Conservation (phyloP, 1,140 invertebrate genomes). For the Stegodyphus dumicola region DNA sequence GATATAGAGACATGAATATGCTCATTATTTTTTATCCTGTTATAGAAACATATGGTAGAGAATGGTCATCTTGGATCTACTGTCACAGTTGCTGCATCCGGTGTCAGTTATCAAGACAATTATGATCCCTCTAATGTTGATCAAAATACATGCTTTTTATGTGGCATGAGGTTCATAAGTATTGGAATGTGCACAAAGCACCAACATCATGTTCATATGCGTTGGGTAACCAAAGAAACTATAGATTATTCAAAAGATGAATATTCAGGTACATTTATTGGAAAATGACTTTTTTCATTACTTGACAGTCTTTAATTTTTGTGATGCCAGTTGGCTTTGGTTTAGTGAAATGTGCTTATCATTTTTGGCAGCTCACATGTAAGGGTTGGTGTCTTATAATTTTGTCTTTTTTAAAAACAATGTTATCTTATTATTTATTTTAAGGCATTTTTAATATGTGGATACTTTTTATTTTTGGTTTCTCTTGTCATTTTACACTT, state of each 20-base stretch:
- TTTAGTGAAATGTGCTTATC: no score
- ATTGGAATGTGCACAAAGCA: conserved; percentile 52
- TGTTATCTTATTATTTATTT: no score
- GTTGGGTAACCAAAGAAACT: conserved; percentile 57
- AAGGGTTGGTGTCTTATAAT: no score
- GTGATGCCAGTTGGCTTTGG: no score
- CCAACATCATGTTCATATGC: conserved; percentile 63
- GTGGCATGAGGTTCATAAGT: conserved; percentile 56
- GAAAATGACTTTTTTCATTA: no score
- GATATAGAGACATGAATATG: no score
- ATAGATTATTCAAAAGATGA: conserved; percentile 53
- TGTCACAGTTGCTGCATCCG: conserved; percentile 11
- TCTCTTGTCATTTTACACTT: no score
- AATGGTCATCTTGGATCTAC: conserved; percentile 16
- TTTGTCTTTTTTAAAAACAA: no score
- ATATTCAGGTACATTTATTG: conserved; percentile 36
- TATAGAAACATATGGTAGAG: conserved; percentile 61
- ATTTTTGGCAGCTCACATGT: no score
- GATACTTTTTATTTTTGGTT: no score
- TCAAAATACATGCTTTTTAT: conserved; percentile 59
- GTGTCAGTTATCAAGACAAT: conserved; percentile 28
- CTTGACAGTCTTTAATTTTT: no score
- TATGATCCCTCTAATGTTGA: conserved; percentile 52
- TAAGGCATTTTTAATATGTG: no score
- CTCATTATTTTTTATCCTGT: neutral